Conservation (phyloP, 2,797 vertebrate genomes). For the Apogon talboti region DNA sequence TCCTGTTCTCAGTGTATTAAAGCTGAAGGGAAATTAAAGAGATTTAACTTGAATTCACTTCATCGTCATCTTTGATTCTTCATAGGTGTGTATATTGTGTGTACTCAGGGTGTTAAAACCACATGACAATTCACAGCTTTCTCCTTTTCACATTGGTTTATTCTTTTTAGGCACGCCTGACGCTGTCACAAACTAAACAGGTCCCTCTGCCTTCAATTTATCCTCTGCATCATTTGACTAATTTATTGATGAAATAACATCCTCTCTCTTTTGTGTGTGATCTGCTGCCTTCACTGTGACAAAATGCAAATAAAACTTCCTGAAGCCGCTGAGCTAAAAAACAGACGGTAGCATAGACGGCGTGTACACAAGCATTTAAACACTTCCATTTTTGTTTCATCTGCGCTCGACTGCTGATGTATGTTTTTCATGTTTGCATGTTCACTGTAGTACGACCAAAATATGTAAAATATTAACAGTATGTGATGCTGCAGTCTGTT, state of each 20-base stretch:
- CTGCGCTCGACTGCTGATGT: too few relatives aligned
- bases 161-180: background rate
- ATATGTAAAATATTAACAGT: too few relatives aligned
- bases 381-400: too few relatives aligned
- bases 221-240: background rate
- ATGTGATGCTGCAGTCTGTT: too few relatives aligned
- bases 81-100: background rate
- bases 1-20: background rate
- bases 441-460: too few relatives aligned
- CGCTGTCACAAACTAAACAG: background rate
- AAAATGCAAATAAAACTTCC: too few relatives aligned
- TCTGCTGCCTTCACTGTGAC: too few relatives aligned
- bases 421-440: too few relatives aligned
- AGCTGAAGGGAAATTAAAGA: background rate
- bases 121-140: constrained; percentile 24
- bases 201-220: background rate
- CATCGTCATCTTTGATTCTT: background rate
- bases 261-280: too few relatives aligned
- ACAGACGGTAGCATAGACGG: too few relatives aligned
- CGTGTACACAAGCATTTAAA: too few relatives aligned
- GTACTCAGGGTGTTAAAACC: constrained; percentile 50
- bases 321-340: too few relatives aligned
- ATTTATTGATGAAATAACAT: background rate
- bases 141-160: constrained; percentile 23
- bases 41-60: background rate